Conservation (phyloP, 2,888 invertebrate species). For the Caenorhabditis sp. region DNA sequence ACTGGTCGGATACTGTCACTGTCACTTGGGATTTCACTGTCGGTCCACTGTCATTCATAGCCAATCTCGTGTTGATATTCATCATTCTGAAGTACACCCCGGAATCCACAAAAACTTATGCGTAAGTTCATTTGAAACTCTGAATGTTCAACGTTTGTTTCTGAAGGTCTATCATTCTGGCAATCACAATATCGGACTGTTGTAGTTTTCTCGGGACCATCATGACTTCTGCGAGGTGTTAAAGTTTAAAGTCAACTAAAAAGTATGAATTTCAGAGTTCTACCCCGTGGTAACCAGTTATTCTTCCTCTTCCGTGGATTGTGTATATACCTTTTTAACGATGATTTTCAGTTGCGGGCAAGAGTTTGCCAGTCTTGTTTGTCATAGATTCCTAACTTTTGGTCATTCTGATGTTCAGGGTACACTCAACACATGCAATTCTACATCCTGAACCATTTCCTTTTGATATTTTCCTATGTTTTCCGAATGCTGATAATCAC, state of each 20-base stretch:
- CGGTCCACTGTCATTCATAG: background rate
- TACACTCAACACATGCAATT: background rate
- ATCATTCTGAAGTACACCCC: slow-evolving; percentile 17
- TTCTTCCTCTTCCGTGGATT: background rate
- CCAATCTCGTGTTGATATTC: background rate
- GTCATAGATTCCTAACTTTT: background rate
- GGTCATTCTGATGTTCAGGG: background rate
- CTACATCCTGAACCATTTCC: slow-evolving; percentile 24
- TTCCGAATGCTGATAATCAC: slow-evolving; percentile 26
- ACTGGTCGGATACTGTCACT: background rate
- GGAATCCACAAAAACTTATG: slow-evolving; percentile 15
- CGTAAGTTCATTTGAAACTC: background rate
- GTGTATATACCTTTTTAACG: background rate
- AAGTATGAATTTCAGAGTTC: background rate
- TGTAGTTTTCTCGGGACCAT: background rate
- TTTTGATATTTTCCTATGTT: slow-evolving; percentile 22
- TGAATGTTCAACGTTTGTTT: background rate
- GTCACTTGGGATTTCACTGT: background rate
- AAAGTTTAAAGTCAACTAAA: no score
- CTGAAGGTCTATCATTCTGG: slow-evolving; percentile 2
- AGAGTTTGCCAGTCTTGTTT: background rate
- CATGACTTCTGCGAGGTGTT: background rate
- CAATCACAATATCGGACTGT: slow-evolving; percentile 6
- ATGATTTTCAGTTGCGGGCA: background rate
- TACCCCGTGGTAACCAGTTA: background rate